Base-by-base conservation (phyloP, 1,140 invertebrate genomes). In the Lordiphosa mommai region DNA sequence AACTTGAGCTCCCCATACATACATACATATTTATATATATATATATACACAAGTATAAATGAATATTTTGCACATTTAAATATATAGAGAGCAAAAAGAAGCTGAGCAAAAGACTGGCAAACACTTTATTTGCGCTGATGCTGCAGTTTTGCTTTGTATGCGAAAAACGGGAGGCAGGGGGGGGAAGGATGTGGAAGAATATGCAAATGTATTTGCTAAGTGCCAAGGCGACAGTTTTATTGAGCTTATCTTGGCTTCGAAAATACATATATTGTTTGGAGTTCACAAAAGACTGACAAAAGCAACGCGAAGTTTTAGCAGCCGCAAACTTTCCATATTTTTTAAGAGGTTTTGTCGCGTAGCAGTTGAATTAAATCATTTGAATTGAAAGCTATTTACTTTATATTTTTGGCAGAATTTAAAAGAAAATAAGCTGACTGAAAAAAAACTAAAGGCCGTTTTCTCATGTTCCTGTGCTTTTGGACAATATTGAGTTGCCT, bases 221-320 rank as follows among this genome's bases (percentile, higher is more conserved):
- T 82, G 76, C 60, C 76, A 82, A 67, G 71, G 76, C 76, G 76
- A 80, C 76, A 80, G 57, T 80, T 80, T 76, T 80, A 80, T 80
- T 80, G 71, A 82, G 76, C 76, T 80, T 80, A 80, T 82, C 76
- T 76, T 58, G 57, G 74, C 67, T 72, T 17, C 40, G 23, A 2
- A 55, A 6, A 13, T 10, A 37, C 12, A 9, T 40, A 27, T 23
- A 16, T 36, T 55, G 12, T 12, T 12, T 4, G 10, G 46, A 48
- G 32, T 1, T 48, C 32, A 12, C 17, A 23, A 36, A 7, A 29
- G 40, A 41, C 40, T 23, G 32, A 55, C 38, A 55, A 20, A 2
- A n/a, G 6, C 14, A 1, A 30, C 27, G 10, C 7, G 20, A 9
- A 13, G 10, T 7, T 14, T 27, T 27, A 4, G 29, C 29, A 8